Evolutionary conservation across 2,113 vertebrate genomes (phyloP), one percentile per base, ranked within the genome.

Genomic region (Sisor rabdophorus): DNA sequence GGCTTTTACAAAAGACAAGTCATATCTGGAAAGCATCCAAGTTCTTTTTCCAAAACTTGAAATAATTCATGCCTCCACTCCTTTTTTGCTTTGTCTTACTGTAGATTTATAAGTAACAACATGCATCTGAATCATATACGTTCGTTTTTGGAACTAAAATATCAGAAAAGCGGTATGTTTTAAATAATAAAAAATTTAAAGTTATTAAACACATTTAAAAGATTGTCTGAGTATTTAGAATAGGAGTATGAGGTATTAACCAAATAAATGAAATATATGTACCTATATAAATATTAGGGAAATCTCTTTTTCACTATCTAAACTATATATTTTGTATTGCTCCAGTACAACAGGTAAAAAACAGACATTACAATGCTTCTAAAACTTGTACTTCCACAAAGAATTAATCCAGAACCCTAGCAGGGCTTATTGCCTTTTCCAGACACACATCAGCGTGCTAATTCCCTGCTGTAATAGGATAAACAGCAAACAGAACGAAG

Each of bases 401-500:
- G 53, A 50, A 67, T 59, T 78, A 81, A 58, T 82, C 56, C 68
- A 73, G 53, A 67, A 79, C 17, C 24, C 56, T 78, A 58, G 83
- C 79, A 83, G 83, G 59, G 54, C 71, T 58, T 64, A 54, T 36
- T 5, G 11, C 70, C 72, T 75, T 77, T 78, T 77, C 78, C 72
- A 75, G 79, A 78, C 81, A 81, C 84, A 86, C 63, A 73, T 76
- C 50, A 79, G 70, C 30, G 36, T 72, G 68, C 68, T 76, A 74
- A 80, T 78, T 81, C 81, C 71, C 78, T 26, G 68, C 69, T 81
- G 70, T 89, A 84, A 86, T 82, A 81, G 80, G 82, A 84, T 85
- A 87, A 89, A 85, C 80, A 85, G 82, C 84, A 81, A 85, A 88
- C 85, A 87, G 83, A 85, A 86, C 90, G 87, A 73, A 89, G 69